Evolutionary conservation across 1,140 invertebrate species (phyloP).

Genomic region (Colletes gigas): DNA sequence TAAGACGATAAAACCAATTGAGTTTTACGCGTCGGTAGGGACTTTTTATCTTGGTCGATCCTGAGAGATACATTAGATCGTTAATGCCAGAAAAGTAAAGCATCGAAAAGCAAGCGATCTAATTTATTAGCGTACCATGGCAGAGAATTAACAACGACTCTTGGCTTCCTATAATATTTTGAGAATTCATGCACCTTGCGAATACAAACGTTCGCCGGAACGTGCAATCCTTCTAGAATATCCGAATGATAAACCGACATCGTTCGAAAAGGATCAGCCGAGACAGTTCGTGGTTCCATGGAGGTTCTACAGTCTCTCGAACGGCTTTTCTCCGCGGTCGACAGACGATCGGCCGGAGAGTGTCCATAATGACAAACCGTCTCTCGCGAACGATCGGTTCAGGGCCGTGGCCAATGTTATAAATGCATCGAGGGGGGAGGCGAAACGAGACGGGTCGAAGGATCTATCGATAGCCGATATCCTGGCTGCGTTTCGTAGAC

Average conservation of each 20-base stretch:
- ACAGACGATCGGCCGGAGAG: conserved; percentile 36
- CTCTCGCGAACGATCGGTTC: conserved; percentile 59
- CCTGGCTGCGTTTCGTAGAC: conserved; percentile 52
- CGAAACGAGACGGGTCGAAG: conserved; percentile 39
- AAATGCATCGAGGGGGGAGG: conserved; percentile 53
- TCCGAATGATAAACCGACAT: background rate
- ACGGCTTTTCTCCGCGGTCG: conserved; percentile 7
- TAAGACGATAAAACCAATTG: too few relatives aligned
- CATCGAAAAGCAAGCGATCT: too few relatives aligned
- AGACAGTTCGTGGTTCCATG: background rate
- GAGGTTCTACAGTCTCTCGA: background rate
- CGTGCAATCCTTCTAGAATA: too few relatives aligned
- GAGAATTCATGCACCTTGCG: too few relatives aligned
- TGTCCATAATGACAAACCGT: conserved; percentile 64
- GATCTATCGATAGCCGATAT: conserved; percentile 68
- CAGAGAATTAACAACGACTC: too few relatives aligned
- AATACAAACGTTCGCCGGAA: too few relatives aligned
- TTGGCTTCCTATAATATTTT: too few relatives aligned
- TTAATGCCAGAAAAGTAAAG: too few relatives aligned
- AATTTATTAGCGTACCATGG: too few relatives aligned
- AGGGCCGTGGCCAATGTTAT: conserved; percentile 67
- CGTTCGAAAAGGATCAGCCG: background rate
- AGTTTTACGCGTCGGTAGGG: too few relatives aligned
- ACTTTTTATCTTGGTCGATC: too few relatives aligned
- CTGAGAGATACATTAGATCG: too few relatives aligned